These are phyloP conservation scores for Eudasyphora cyanicolor DNA, from an alignment of 2,888 invertebrate species.

Conservation along the genomic window DNA sequence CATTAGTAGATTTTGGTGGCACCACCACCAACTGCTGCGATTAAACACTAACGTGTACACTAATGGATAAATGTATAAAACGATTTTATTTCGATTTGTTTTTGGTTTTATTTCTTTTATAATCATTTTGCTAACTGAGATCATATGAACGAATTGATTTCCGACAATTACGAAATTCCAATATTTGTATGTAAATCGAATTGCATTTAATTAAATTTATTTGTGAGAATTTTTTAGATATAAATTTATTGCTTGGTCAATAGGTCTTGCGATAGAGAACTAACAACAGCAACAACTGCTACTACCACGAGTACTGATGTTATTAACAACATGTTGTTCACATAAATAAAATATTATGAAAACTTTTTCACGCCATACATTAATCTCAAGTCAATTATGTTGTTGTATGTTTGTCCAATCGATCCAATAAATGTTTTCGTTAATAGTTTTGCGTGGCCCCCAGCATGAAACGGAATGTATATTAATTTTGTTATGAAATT, in stretches of 20 bases:
- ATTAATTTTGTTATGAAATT: no score
- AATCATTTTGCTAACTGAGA: neutral
- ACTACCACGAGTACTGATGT: no score
- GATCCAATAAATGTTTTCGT: neutral
- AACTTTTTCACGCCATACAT: conserved; percentile 37
- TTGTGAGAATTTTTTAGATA: neutral
- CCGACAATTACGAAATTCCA: conserved; percentile 22
- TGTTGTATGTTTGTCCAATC: neutral
- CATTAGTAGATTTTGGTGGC: neutral
- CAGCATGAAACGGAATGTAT: no score
- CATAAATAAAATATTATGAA: neutral
- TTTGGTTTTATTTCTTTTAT: neutral
- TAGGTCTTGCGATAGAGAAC: neutral
- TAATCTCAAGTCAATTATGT: conserved; percentile 15
- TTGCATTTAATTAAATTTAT: conserved; percentile 22
- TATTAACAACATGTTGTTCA: neutral
- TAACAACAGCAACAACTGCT: neutral
- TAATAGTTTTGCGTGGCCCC: no score
- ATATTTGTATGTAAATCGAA: neutral
- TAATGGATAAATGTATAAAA: conserved; percentile 21
- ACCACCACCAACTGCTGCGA: neutral
- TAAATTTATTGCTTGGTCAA: conserved; percentile 27
- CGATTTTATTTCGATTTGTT: no score
- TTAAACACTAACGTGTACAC: conserved; percentile 2
- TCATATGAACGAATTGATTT: neutral